Evolutionary conservation across 2,797 vertebrate genomes (phyloP).

Genomic region (Bufotes viridis): DNA sequence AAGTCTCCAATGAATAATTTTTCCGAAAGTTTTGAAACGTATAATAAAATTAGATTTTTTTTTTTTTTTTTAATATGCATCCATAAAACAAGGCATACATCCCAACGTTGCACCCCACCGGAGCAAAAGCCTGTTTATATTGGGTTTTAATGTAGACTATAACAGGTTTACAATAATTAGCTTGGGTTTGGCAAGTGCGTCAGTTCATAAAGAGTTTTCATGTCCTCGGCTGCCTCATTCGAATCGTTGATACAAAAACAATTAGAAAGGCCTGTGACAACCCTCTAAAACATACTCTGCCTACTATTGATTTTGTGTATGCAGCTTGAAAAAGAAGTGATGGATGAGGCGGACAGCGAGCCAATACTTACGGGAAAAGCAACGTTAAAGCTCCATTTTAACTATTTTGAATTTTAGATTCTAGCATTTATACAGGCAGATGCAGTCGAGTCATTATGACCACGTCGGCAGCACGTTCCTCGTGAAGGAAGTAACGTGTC

Average conservation of each 20-base stretch:
- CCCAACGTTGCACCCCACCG: background rate
- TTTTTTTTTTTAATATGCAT: background rate
- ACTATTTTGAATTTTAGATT: conserved; percentile 10
- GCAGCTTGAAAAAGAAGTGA: conserved; percentile 26
- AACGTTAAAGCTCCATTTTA: conserved; percentile 34
- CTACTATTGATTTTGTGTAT: conserved; percentile 52
- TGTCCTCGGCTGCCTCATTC: conserved; percentile 47
- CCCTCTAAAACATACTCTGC: conserved; percentile 45
- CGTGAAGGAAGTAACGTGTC: too few species aligned
- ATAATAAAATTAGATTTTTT: background rate
- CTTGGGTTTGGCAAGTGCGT: conserved; percentile 19
- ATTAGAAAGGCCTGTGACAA: conserved; percentile 45
- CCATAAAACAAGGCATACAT: conserved; percentile 13
- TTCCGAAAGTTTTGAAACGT: background rate
- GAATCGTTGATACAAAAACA: conserved; percentile 51
- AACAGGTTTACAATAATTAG: conserved; percentile 30
- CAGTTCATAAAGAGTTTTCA: conserved; percentile 25
- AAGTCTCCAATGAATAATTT: background rate
- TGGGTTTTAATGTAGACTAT: conserved; percentile 6
- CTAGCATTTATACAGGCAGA: background rate
- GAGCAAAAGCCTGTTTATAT: background rate
- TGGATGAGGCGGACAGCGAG: conserved; percentile 23
- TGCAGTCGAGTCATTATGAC: background rate
- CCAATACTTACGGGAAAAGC: conserved; percentile 31
- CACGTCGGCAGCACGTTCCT: too few species aligned